Percentiles rank a stretch among this genome's conserved stretches.
These are phyloP conservation scores for Forbesichthys papilliferus DNA, from an alignment of 2,113 vertebrate genomes.

Conservation along the genomic window DNA sequence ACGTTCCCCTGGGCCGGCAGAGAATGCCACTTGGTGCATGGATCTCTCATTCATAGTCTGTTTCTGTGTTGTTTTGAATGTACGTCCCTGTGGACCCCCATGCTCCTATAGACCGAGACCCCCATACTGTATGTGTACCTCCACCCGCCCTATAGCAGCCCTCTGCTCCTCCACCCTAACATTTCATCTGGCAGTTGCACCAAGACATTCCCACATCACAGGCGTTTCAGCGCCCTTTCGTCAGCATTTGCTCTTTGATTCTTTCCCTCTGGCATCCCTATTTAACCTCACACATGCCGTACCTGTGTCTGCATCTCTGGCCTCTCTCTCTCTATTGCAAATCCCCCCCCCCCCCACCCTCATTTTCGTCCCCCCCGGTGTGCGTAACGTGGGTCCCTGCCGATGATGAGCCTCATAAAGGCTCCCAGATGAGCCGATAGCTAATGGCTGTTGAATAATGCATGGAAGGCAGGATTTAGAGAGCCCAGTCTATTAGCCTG, in stretches of 20 bases:
- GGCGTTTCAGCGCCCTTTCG: too few relatives aligned
- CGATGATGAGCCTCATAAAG: conserved; percentile 74
- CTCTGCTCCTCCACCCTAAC: too few relatives aligned
- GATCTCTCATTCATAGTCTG: conserved; percentile 45
- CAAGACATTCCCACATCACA: background rate
- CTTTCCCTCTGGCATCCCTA: too few relatives aligned
- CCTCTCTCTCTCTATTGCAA: conserved; percentile 3
- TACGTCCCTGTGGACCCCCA: background rate
- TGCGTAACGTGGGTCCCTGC: conserved; percentile 52
- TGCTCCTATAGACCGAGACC: too few relatives aligned
- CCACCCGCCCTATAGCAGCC: too few relatives aligned
- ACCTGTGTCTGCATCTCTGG: background rate
- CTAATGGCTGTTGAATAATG: conserved; percentile 78
- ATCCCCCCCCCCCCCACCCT: conserved; percentile 15
- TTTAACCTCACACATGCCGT: background rate
- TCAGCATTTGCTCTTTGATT: too few relatives aligned
- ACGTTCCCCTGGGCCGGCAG: conserved; percentile 40
- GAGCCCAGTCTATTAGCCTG: conserved; percentile 76
- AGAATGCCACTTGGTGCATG: conserved; percentile 64
- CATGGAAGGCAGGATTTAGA: conserved; percentile 74
- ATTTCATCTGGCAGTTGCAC: too few relatives aligned
- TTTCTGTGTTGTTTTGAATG: conserved; percentile 49
- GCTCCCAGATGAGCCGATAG: conserved; percentile 72
- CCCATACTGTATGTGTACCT: too few relatives aligned
- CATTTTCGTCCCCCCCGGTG: conserved; percentile 48